Base-by-base conservation (phyloP, 1,140 invertebrate genomes). In the Bombus ignitus region DNA sequence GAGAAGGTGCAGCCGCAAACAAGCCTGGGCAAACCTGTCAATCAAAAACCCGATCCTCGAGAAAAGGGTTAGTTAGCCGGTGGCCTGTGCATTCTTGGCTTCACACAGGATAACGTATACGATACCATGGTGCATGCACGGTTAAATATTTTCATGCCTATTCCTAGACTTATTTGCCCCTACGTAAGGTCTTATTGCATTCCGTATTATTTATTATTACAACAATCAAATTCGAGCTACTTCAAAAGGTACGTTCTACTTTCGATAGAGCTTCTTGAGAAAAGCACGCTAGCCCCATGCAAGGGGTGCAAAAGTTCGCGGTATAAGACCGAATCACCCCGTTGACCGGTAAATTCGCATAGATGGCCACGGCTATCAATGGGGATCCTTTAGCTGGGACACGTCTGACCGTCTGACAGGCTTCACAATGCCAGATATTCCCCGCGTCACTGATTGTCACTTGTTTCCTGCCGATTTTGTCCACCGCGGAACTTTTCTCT, bases 401-500 rank as follows among this genome's bases (percentile, higher is more conserved):
- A 81, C 83, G 86, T 87, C 82, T 81, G 32, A 35, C 65, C 83
- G 86, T 86, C 83, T 92, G 94, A 93, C 93, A 87, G 89, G 89
- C 32, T 35, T 78, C 71, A 95, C 94, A 94, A 95, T 93, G 76
- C 83, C 76, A 82, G 66, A 91, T 84, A 92, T 91, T 79, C 90
- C 91, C 91, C 78, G 88, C 90, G 87, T 90, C 89, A 89, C 90
- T 93, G 94, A 95, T 94, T 95, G 94, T 95, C 94, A 94, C 93
- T 94, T 93, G 94, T 94, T 94, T 94, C 93, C 92, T 93, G 92
- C 86, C 91, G 75, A 84, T 84, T 59, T 62, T 44, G 22, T 68
- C 68, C 82, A 15, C 71, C 32, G 65, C 66, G 28, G 42, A 85
- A n/a, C 62, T 18, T 44, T 81, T 87, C 76, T 75, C 66, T 80